phyloP scores from a whole-genome alignment of 2,797 vertebrate species.

The Cetoscarus ocellatus region DNA sequence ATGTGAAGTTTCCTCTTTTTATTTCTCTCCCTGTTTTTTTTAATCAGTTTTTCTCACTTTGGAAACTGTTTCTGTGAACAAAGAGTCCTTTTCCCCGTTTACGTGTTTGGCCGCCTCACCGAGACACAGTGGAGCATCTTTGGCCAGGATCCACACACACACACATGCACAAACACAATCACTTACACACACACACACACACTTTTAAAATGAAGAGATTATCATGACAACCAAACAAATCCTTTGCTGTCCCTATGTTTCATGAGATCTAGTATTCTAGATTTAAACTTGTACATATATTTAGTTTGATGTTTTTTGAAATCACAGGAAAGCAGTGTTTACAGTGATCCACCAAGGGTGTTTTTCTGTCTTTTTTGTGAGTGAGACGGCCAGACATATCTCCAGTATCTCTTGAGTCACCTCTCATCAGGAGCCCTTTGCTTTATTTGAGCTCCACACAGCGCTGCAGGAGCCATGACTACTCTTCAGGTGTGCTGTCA shows the following conservation, averaged over 20 bases:
- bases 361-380: slow-evolving; percentile 70
- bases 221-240: slow-evolving; percentile 75
- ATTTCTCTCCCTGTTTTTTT: slow-evolving; percentile 44
- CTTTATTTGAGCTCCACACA: slow-evolving; percentile 96
- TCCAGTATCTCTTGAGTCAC: slow-evolving; percentile 75
- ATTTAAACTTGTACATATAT: slow-evolving; percentile 67
- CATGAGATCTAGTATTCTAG: slow-evolving; percentile 53
- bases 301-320: slow-evolving; percentile 38
- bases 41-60: slow-evolving; percentile 61
- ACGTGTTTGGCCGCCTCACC: slow-evolving; percentile 76
- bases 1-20: slow-evolving; percentile 93
- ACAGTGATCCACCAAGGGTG: slow-evolving; percentile 72
- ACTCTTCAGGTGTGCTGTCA: slow-evolving; percentile 77
- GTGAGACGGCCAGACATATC: slow-evolving; percentile 67
- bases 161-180: slow-evolving; percentile 25
- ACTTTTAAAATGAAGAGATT: slow-evolving; percentile 69
- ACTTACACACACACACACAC: slow-evolving; percentile 37
- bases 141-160: slow-evolving; percentile 52
- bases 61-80: slow-evolving; percentile 88
- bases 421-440: slow-evolving; percentile 85
- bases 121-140: slow-evolving; percentile 75
- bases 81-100: slow-evolving; percentile 85
- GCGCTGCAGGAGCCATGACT: slow-evolving; percentile 78
- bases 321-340: slow-evolving; percentile 74
- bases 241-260: slow-evolving; percentile 70